Evolutionary conservation across 2,113 vertebrate genomes (phyloP).

Genomic region (Megaceryle maxima): DNA sequence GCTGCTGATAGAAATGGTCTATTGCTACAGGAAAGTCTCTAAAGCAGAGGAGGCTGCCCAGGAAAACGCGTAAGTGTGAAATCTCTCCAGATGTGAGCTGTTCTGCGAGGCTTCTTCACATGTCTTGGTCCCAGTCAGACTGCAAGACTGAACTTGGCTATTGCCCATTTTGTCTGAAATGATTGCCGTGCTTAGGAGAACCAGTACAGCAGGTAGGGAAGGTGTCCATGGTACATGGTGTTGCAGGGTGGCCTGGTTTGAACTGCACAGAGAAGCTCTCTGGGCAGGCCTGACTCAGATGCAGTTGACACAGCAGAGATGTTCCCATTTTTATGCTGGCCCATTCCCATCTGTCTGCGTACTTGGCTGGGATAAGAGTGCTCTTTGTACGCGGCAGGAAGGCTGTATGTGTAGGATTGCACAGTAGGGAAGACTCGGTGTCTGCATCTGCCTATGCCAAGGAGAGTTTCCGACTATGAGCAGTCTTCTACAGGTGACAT

Average conservation of each 20-base stretch:
- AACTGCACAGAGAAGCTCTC: neutral
- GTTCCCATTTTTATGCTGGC: neutral
- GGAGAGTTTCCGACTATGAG: neutral
- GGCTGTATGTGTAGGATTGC: neutral
- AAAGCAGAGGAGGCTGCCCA: slow-evolving; percentile 90
- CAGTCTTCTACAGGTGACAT: fast-evolving
- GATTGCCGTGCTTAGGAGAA: neutral
- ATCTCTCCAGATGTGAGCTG: neutral
- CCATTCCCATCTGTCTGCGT: neutral
- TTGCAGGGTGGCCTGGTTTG: neutral
- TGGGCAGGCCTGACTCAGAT: neutral
- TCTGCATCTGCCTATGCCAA: neutral
- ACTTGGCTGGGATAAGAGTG: neutral
- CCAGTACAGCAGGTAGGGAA: fast-evolving
- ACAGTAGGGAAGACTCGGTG: neutral
- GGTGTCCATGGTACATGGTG: fast-evolving
- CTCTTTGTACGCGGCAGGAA: neutral
- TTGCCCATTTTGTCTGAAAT: neutral
- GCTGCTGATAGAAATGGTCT: slow-evolving; percentile 96
- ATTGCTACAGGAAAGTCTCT: slow-evolving; percentile 98
- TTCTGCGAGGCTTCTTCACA: neutral
- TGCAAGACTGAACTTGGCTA: neutral
- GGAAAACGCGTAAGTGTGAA: slow-evolving; percentile 89
- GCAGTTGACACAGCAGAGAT: neutral
- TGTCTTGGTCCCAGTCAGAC: neutral